phyloP scores from a whole-genome alignment of 2,113 vertebrate species.

The Cynopterus brachyotis region DNA sequence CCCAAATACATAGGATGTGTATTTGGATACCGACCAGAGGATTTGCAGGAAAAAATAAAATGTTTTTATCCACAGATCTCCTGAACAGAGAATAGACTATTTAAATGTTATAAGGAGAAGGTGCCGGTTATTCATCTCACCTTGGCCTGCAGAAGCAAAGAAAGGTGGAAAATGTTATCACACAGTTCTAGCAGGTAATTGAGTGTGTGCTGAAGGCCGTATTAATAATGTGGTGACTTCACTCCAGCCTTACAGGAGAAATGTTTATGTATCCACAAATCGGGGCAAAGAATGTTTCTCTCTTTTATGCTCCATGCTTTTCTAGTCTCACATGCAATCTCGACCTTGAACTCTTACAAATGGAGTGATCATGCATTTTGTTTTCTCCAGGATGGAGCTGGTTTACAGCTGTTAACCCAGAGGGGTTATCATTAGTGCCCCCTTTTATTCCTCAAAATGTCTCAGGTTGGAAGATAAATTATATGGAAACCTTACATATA shows the following conservation, averaged over 20 bases:
- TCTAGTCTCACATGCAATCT: background rate
- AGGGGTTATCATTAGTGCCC: background rate
- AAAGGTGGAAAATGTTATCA: background rate
- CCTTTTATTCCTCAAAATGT: background rate
- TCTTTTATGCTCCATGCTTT: background rate
- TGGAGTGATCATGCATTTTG: background rate
- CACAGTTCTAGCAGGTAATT: background rate
- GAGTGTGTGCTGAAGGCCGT: background rate
- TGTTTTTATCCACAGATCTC: background rate
- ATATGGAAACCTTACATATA: background rate
- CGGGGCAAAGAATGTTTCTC: background rate
- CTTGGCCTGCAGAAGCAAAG: background rate
- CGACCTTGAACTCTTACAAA: background rate
- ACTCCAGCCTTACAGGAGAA: background rate
- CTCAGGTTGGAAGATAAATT: background rate
- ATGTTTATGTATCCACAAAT: background rate
- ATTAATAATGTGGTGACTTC: background rate
- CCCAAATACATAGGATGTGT: background rate
- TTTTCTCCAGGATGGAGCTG: background rate
- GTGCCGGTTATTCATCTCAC: background rate
- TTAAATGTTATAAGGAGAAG: conserved; percentile 9
- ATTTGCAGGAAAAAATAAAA: background rate
- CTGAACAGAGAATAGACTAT: conserved; percentile 39
- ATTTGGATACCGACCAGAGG: background rate
- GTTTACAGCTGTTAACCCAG: background rate